Evolutionary conservation across 2,797 vertebrate species (phyloP).

Genomic region (Oophaga sylvatica): DNA sequence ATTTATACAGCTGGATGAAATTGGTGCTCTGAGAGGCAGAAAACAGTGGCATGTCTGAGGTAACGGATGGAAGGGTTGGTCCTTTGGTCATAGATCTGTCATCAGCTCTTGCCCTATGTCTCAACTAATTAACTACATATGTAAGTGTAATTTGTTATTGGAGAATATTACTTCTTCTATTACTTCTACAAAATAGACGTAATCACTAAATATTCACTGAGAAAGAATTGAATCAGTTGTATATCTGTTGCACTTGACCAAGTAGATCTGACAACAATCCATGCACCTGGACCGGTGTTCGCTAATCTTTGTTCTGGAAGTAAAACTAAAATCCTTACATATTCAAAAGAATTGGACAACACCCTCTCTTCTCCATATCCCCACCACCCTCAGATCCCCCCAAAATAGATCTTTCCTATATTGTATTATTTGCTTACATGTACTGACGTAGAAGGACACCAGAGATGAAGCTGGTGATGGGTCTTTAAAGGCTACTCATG

Average conservation of each 20-base stretch:
- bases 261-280: not conserved
- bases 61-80: not conserved
- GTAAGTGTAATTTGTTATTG: not conserved
- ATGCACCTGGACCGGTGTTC: not conserved
- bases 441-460: too few relatives aligned
- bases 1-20: conserved; percentile 30
- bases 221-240: not conserved
- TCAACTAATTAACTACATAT: not conserved
- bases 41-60: not conserved
- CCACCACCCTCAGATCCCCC: too few relatives aligned
- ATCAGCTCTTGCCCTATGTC: not conserved
- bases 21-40: not conserved
- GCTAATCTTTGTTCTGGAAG: not conserved
- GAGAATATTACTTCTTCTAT: not conserved
- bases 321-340: too few relatives aligned
- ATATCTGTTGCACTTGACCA: not conserved
- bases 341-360: too few relatives aligned
- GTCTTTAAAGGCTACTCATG: too few relatives aligned
- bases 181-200: not conserved
- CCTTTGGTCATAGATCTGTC: not conserved
- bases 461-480: too few relatives aligned
- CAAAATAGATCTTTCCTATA: too few relatives aligned
- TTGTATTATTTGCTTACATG: too few relatives aligned
- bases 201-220: not conserved
- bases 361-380: too few relatives aligned